phyloP scores from a whole-genome alignment of 2,797 vertebrate species.

The Hydrophis major region DNA sequence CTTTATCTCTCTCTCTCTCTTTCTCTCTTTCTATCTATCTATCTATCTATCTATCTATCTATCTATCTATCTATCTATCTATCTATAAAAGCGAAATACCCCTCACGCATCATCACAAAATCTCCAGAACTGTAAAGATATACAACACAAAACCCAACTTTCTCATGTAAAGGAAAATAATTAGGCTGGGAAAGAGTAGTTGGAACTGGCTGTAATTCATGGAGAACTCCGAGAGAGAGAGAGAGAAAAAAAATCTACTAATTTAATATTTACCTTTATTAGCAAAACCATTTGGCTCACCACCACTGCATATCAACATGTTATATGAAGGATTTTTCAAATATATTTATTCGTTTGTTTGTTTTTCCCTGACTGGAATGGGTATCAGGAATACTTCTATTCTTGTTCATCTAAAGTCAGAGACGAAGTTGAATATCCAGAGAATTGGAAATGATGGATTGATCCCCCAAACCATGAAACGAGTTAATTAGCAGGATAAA shows the following conservation, averaged over 20 bases:
- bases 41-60: no score
- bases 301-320: background rate
- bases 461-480: constrained; percentile 5
- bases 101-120: no score
- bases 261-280: background rate
- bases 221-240: background rate
- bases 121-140: no score
- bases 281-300: background rate
- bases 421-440: background rate
- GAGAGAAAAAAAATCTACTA: background rate
- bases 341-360: background rate
- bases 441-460: background rate
- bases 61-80: no score
- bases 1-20: no score
- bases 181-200: background rate
- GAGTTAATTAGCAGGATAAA: constrained; percentile 39
- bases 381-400: background rate
- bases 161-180: background rate
- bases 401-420: constrained; percentile 19
- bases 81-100: no score
- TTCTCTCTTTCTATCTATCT: no score
- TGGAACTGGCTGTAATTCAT: background rate
- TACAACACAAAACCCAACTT: background rate
- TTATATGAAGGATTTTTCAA: background rate
- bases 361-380: background rate